Evolutionary conservation across 2,888 invertebrate species (phyloP).

Genomic region (Hoplodrina blanda): DNA sequence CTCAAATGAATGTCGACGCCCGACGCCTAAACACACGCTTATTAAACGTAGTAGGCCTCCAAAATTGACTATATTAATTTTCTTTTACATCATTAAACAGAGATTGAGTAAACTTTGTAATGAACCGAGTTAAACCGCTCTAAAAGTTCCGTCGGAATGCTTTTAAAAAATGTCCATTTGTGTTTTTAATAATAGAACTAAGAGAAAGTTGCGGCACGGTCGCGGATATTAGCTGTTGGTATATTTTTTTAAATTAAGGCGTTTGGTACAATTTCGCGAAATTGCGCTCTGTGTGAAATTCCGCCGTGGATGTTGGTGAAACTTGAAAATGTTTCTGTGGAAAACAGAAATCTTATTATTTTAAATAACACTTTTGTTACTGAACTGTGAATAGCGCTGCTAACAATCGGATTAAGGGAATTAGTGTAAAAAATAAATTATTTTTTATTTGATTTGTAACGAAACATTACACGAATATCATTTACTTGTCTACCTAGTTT

Average conservation of each 20-base stretch:
- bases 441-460: not conserved
- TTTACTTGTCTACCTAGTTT: not conserved
- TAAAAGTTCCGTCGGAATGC: conserved; percentile 19
- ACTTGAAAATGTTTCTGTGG: conserved; percentile 16
- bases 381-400: not conserved
- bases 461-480: not conserved
- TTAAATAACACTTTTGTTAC: not conserved
- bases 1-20: conserved; percentile 76
- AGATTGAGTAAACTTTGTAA: conserved; percentile 47
- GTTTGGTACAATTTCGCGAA: conserved; percentile 27
- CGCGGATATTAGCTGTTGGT: conserved; percentile 25
- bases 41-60: conserved; percentile 42
- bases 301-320: not conserved
- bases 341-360: conserved; percentile 10
- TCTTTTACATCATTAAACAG: conserved; percentile 34
- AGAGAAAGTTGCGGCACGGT: conserved; percentile 23
- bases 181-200: conserved; percentile 49
- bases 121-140: conserved; percentile 32
- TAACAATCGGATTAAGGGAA: not conserved
- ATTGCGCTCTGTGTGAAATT: conserved; percentile 34
- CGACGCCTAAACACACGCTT: conserved; percentile 48
- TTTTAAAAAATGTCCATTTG: conserved; percentile 33
- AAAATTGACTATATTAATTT: conserved; percentile 43
- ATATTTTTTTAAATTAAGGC: conserved; percentile 49
- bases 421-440: not conserved